Conservation (phyloP, 2,797 vertebrate genomes). For the Cynodonichthys magdalenae region DNA sequence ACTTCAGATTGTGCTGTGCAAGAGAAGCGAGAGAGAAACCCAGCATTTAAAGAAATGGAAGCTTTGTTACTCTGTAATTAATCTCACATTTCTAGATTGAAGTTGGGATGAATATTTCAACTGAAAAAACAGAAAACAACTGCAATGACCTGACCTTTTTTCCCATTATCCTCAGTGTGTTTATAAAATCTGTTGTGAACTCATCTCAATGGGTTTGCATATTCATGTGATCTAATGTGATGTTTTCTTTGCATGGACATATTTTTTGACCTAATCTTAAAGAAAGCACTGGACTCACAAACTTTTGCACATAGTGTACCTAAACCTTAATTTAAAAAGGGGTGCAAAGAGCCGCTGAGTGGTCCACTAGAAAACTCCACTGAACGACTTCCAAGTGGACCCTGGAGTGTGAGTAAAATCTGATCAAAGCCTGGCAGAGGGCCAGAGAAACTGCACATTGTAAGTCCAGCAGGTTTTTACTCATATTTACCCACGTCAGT, state of each 20-base stretch:
- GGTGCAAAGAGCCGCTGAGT: slow-evolving; percentile 10
- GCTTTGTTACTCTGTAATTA: slow-evolving; percentile 50
- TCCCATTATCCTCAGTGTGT: no score
- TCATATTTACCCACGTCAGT: background rate
- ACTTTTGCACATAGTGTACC: background rate
- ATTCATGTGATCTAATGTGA: background rate
- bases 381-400: slow-evolving; percentile 20
- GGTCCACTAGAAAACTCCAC: slow-evolving; percentile 19
- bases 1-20: slow-evolving; percentile 70
- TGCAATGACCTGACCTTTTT: background rate
- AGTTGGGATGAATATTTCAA: slow-evolving; percentile 35
- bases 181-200: no score
- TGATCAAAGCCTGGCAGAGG: slow-evolving; percentile 16
- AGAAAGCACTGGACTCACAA: background rate
- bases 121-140: slow-evolving; percentile 16
- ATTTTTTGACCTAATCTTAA: background rate
- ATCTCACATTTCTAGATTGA: slow-evolving; percentile 34
- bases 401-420: slow-evolving; percentile 9
- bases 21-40: slow-evolving; percentile 70
- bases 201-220: no score
- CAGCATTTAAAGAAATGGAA: slow-evolving; percentile 54
- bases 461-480: background rate
- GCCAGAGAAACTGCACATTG: background rate
- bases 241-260: background rate
- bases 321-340: background rate